phyloP scores from a whole-genome alignment of 2,797 vertebrate species.

The Myripristis jacobus region DNA sequence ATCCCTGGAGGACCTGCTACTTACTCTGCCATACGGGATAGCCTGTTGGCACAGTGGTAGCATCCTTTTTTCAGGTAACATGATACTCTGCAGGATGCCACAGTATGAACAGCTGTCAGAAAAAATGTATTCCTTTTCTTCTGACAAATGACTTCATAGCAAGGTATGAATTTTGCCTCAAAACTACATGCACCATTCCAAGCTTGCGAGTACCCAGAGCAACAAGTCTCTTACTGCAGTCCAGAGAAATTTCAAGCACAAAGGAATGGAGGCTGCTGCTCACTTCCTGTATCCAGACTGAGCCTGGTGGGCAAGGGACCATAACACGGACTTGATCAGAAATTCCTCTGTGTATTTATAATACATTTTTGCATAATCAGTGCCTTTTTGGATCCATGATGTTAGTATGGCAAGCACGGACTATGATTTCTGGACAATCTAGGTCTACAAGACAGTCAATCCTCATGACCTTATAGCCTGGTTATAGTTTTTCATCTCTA shows the following conservation, averaged over 20 bases:
- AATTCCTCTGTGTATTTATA: conserved; percentile 20
- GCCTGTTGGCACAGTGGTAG: too few relatives aligned
- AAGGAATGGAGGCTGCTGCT: not conserved
- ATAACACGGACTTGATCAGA: not conserved
- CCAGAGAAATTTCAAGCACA: not conserved
- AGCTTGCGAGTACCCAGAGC: conserved; percentile 30
- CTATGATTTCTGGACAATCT: conserved; percentile 2
- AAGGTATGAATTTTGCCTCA: conserved; percentile 37
- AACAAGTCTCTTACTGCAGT: conserved; percentile 6
- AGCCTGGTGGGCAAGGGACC: not conserved
- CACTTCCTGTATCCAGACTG: not conserved
- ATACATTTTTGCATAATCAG: not conserved
- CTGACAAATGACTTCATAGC: conserved; percentile 13
- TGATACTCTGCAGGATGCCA: conserved; percentile 14
- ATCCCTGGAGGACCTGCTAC: conserved; percentile 11
- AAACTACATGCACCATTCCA: conserved; percentile 30
- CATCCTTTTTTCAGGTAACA: conserved; percentile 28
- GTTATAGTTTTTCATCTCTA: conserved; percentile 2
- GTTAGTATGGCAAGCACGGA: not conserved
- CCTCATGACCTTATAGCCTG: not conserved
- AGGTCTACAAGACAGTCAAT: conserved; percentile 3
- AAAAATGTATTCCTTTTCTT: conserved; percentile 19
- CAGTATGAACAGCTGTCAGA: conserved; percentile 1
- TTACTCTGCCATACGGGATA: too few relatives aligned
- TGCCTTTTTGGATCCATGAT: not conserved